These are phyloP conservation scores for Coregonus clupeaformis DNA, from an alignment of 2,113 vertebrate genomes.

Conservation along the genomic window DNA sequence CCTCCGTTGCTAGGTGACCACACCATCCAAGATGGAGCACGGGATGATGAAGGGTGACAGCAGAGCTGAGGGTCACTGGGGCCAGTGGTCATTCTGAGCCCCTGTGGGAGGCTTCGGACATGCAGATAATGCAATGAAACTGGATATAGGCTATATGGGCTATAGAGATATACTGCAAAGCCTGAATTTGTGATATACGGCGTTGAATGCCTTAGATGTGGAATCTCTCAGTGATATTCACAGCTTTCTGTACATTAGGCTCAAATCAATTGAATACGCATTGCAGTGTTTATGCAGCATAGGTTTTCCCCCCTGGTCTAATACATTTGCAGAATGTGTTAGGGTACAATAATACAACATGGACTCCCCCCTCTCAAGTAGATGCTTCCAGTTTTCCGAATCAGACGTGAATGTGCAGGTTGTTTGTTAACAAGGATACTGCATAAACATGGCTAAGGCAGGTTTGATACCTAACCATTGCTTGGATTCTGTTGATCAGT, in stretches of 20 bases:
- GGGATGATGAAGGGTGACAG: conserved; percentile 77
- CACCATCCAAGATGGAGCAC: conserved; percentile 80
- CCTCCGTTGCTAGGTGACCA: conserved; percentile 83
- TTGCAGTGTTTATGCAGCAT: conserved; percentile 7
- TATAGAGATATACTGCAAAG: conserved; percentile 1
- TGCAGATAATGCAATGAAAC: conserved; percentile 70
- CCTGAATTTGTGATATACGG: conserved; percentile 29
- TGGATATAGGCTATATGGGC: conserved; percentile 43
- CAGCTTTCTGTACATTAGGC: conserved; percentile 39
- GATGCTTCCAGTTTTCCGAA: conserved; percentile 9
- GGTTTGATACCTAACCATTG: not conserved
- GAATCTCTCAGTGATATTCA: not conserved
- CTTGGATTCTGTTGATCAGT: not conserved
- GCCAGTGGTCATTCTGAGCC: conserved; percentile 76
- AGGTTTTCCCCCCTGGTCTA: not conserved
- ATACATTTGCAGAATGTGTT: conserved; percentile 35
- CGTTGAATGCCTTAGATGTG: conserved; percentile 11
- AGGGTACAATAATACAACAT: not conserved
- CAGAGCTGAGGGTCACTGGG: conserved; percentile 68
- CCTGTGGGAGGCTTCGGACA: conserved; percentile 69
- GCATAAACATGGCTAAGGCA: not conserved
- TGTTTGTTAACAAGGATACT: not conserved
- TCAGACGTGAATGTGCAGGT: not conserved
- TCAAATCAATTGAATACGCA: conserved; percentile 37
- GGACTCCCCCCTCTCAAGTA: conserved; percentile 33